phyloP scores from a whole-genome alignment of 2,888 invertebrate species.

The Temnothorax ravouxi region DNA sequence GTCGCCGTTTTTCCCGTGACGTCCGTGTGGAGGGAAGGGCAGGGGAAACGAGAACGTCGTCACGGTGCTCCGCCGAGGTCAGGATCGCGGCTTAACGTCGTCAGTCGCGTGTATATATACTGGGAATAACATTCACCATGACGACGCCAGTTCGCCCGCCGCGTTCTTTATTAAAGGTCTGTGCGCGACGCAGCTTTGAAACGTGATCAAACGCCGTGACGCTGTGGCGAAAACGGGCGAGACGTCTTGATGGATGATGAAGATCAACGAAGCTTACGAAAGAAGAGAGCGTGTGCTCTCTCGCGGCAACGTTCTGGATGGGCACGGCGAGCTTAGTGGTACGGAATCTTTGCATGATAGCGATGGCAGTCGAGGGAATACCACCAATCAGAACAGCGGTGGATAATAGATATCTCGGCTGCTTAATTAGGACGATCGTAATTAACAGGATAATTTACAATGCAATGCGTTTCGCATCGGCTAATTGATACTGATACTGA shows the following conservation, averaged over 20 bases:
- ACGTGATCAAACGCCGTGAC: conserved; percentile 79
- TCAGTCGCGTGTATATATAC: conserved; percentile 15
- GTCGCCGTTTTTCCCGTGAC: conserved; percentile 26
- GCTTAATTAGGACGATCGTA: conserved; percentile 63
- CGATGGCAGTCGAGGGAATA: background rate
- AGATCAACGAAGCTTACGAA: conserved; percentile 69
- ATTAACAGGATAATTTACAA: conserved; percentile 69
- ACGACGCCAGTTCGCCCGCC: conserved; percentile 35
- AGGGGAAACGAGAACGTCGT: conserved; percentile 50
- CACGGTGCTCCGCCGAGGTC: conserved; percentile 32
- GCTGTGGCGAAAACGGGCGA: conserved; percentile 60
- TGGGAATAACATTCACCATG: conserved; percentile 65
- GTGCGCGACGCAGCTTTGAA: conserved; percentile 70
- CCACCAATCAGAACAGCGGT: background rate
- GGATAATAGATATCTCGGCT: conserved; percentile 42
- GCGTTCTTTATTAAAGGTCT: conserved; percentile 73
- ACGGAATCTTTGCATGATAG: conserved; percentile 18
- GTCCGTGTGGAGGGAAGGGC: background rate
- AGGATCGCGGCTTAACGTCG: conserved; percentile 52
- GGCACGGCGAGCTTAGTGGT: background rate
- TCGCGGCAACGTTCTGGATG: background rate
- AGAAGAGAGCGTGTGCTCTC: conserved; percentile 19
- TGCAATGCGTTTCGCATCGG: conserved; percentile 35
- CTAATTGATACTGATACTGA: conserved; percentile 35
- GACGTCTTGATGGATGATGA: conserved; percentile 72